Evolutionary conservation across 2,888 invertebrate species (phyloP).

Genomic region (Phragmatobia fuliginosa): DNA sequence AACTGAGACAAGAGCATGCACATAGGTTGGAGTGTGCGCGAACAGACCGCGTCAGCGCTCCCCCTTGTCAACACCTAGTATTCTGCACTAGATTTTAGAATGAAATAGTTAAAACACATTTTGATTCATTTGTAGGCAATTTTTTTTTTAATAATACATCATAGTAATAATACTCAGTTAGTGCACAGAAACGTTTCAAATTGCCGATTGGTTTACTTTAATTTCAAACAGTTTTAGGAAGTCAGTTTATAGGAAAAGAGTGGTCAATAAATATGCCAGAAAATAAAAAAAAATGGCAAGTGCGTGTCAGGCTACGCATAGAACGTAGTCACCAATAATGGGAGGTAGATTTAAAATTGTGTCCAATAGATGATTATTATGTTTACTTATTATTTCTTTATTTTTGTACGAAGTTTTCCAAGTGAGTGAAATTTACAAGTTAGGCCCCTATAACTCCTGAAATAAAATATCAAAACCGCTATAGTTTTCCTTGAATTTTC

Average conservation of each 20-base stretch:
- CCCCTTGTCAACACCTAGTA: slow-evolving; percentile 10
- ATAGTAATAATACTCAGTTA: no score
- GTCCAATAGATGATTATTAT: no score
- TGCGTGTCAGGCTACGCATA: no score
- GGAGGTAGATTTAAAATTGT: no score
- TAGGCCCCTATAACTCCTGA: no score
- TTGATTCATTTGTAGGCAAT: background rate
- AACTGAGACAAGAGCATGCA: slow-evolving; percentile 64
- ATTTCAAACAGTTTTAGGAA: background rate
- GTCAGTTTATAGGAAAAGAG: background rate
- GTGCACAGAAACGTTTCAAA: background rate
- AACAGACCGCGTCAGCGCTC: background rate
- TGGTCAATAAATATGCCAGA: background rate
- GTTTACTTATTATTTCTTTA: no score
- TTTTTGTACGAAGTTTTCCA: no score
- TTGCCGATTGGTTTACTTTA: background rate
- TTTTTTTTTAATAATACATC: no score
- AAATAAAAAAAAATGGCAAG: background rate
- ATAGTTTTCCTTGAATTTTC: no score
- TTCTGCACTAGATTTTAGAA: background rate
- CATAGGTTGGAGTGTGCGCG: slow-evolving; percentile 45
- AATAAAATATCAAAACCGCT: no score
- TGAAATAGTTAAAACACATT: background rate
- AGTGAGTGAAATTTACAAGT: no score
- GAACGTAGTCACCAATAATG: no score